Base-by-base conservation (phyloP, 2,888 invertebrate species). In the Metacarcinus magister region DNA sequence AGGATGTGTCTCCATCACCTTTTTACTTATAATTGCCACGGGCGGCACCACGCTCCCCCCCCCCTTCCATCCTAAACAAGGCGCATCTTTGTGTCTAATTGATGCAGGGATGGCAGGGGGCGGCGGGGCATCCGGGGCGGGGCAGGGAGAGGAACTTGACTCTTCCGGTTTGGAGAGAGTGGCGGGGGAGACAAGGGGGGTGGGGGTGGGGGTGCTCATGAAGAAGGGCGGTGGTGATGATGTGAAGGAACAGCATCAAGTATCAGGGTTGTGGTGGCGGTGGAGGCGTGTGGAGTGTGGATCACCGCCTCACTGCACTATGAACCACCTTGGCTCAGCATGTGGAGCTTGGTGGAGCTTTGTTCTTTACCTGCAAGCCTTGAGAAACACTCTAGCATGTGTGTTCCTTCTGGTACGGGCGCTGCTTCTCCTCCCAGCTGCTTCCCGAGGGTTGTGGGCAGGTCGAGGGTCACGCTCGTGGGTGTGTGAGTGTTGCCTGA, bases 11-110 rank as follows among this genome's bases (percentile, higher is more conserved):
- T 32, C 19, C 39, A 39, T 32, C 39, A 87, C 87, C 87, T 87
- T 87, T 87, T 87, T 87, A 39, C 87, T 87, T 2, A 87, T 87
- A 87, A 87, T 87, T 87, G 10, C 87, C 39, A 16, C 67, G 13
- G 54, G 10, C 67, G 19, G 87, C 87, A 32, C 39, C 32, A 4
- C 39, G 2, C 19, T 19, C 87, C 87, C 87, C 16, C 87, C 39
- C 39, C 39, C 87, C 87, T 16, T 4, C 87, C 87, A 32, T n/a
- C 87, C 87, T 75, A 75, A 75, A 75, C 75, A 75, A 28, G n/a
- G 75, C 19, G 32, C 87, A 87, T 39, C 87, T 87, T 32, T 87
- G 87, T 87, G 13, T 32, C 87, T 87, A 87, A 87, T 87, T 87
- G 39, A 32, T 39, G 39, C 3, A 0, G 10, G n/a, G n/a, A 19